Percentiles rank a stretch among this genome's conserved stretches.
Evolutionary conservation across 1,140 invertebrate genomes (phyloP).

Genomic region (Drosophila setifemur): DNA sequence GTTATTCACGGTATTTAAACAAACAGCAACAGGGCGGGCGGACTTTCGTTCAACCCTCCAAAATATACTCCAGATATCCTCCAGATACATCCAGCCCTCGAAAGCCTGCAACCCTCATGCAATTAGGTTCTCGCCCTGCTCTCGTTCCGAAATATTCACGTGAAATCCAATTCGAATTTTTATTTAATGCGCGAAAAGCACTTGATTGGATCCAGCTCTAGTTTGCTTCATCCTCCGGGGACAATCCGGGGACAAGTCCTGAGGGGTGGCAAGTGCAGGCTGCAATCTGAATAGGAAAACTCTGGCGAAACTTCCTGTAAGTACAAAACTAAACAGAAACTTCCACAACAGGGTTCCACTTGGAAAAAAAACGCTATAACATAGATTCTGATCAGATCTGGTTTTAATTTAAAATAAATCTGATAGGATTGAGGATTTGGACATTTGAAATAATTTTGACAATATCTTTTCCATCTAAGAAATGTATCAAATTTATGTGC

Average conservation of each 20-base stretch:
- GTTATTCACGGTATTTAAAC: constrained; percentile 82
- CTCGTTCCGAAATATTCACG: neutral
- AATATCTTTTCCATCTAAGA: no score
- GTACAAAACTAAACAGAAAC: no score
- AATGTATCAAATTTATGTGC: no score
- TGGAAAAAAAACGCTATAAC: no score
- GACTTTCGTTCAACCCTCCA: constrained; percentile 2
- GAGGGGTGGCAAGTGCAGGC: constrained; percentile 39
- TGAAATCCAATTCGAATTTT: constrained; percentile 78
- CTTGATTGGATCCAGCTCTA: constrained; percentile 64
- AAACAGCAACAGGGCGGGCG: constrained; percentile 64
- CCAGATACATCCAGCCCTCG: constrained; percentile 9
- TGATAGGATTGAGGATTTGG: no score
- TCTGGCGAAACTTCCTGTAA: no score
- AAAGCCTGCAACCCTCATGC: constrained; percentile 43
- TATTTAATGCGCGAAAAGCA: constrained; percentile 80
- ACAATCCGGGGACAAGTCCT: constrained; percentile 9
- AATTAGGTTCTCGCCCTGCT: constrained; percentile 62
- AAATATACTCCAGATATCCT: constrained; percentile 16
- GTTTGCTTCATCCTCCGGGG: constrained; percentile 47
- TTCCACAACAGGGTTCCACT: no score
- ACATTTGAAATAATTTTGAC: no score
- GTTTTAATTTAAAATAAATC: no score
- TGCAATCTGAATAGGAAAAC: neutral
- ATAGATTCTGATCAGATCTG: no score